Base-by-base conservation (phyloP, 2,797 vertebrate species). In the Melanogrammus aeglefinus region DNA sequence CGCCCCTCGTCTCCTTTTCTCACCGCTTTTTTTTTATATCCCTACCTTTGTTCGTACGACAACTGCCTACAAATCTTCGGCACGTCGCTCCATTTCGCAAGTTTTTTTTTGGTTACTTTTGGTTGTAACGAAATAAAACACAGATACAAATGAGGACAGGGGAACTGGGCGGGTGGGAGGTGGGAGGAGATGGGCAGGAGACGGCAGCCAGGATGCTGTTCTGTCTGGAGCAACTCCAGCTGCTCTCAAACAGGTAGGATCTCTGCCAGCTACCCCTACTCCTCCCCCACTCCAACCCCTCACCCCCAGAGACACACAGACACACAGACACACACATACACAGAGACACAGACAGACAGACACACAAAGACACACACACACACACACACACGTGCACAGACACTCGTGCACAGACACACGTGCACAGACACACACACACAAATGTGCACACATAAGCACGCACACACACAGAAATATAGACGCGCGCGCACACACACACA, bases 161-260 rank as follows among this genome's bases (percentile, higher is more conserved):
- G 41, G 41, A 44, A 44, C 9, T 76, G 79, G 83, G 72, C 70
- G 75, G 83, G 57, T 78, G 78, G 13, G 71, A 36, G 74, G 13
- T 79, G 83, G 78, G 87, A 84, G 84, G 81, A 83, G 84, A 77
- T 44, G 9, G 41, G 41, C 12, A 44, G 41, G 41, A 44, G 79
- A 81, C 57, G 82, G 82, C 85, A 86, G 84, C 78, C 80, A 35
- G 77, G 83, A 79, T 81, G 84, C 80, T 82, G 47, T 18, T 18
- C 79, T 44, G 85, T 79, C 85, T 89, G 86, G 84, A 89, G 76
- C 71, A 76, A 27, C 16, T 83, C 89, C 89, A 88, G 47, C 69
- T 0, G 2, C 69, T 80, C 75, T 84, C 74, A 82, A 76, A 69
- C 88, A 84, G 88, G 89, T 90, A 85, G 81, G 76, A 81, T 76